Evolutionary conservation across 1,140 invertebrate genomes (phyloP), one percentile per base, ranked within the genome.

Genomic region (Carposina sasakii): DNA sequence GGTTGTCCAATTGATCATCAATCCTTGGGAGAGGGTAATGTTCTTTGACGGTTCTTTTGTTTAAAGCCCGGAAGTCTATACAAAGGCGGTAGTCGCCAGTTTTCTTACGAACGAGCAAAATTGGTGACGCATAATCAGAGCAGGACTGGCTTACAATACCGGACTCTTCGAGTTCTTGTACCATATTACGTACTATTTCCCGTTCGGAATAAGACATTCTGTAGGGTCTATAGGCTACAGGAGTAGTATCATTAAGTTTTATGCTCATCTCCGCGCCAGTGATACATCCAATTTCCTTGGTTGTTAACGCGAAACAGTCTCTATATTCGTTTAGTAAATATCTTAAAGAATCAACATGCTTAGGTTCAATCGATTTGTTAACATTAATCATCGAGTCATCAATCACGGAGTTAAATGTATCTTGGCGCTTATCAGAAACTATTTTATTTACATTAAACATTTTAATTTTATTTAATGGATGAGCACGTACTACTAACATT

Each of bases 141-240:
- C 42, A 40, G 9, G 70, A 77, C 10, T 9, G 20, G 54, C 39
- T 33, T 22, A 85, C 69, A 1, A 85, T 66, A 10, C 67, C 67
- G 37, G 26, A n/a, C 1, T 64, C 56, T 16, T 40, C 23, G 12
- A 48, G 23, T 13, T 48, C 47, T 12, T 17, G 9, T 20, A 48
- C 26, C 9, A 48, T 40, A 13, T 30, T 19, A 12, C 47, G n/a
- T 2, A 48, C 47, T 3, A 21, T 23, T 22, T 30, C 36, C 21
- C 47, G 28, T 31, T 48, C 47, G 20, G 24, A 24, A 13, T 48
- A 28, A 13, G 47, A 40, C 37, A 48, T 9, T 1, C 47, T 19
- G 28, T 60, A 59, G 3, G 63, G 67, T 1, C 45, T 39, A 8
- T 62, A 53, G 15, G 54, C 46, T 12, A 70, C 40, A 1, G 59